Percentiles rank a stretch among this genome's conserved stretches.
Evolutionary conservation across 2,888 invertebrate species (phyloP).

Genomic region (Agrochola macilenta): DNA sequence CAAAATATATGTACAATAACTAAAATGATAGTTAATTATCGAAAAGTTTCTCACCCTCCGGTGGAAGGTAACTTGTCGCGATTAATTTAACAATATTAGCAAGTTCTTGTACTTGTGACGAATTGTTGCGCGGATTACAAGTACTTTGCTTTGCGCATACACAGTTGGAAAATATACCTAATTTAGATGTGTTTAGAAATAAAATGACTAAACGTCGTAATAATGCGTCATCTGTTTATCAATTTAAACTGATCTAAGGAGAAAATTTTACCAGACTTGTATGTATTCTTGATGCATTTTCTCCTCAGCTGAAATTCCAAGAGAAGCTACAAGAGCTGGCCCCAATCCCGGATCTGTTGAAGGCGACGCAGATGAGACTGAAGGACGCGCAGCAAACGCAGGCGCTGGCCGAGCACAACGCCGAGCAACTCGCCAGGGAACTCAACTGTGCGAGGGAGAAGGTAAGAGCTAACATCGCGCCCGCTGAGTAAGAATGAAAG

Average conservation of each 20-base stretch:
- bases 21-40: not conserved
- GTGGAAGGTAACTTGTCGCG: not conserved
- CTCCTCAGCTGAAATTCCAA: constrained; percentile 91
- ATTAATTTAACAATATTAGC: not conserved
- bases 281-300: not conserved
- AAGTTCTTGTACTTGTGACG: not conserved
- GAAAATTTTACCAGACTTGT: not conserved
- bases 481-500: not conserved
- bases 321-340: constrained; percentile 93
- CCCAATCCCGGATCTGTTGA: constrained; percentile 92
- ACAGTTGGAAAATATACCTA: not conserved
- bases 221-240: not conserved
- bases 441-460: constrained; percentile 92
- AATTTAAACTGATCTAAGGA: not conserved
- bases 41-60: not conserved
- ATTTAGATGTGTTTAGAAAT: not conserved
- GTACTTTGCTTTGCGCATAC: not conserved
- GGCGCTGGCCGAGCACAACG: constrained; percentile 92
- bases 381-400: constrained; percentile 93
- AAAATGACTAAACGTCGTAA: not conserved
- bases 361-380: constrained; percentile 92
- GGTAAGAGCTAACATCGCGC: constrained; percentile 72
- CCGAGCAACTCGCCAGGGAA: constrained; percentile 92
- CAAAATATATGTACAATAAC: not conserved
- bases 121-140: constrained; percentile 10